Conservation (phyloP, 2,797 vertebrate species). For the Cichlasoma orientale region DNA sequence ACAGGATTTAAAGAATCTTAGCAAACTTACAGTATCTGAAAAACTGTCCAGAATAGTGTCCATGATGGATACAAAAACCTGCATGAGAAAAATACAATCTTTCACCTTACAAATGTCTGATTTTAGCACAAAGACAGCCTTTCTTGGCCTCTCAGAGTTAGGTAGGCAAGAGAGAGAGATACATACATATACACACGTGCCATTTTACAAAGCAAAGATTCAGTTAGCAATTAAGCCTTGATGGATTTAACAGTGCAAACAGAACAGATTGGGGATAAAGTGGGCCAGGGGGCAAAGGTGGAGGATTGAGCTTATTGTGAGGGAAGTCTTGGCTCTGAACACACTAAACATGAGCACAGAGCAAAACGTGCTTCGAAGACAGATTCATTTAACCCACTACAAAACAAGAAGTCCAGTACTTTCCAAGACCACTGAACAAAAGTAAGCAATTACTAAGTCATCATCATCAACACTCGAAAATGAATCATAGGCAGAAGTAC, state of each 20-base stretch:
- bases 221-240: not conserved
- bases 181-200: no score
- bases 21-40: constrained; percentile 64
- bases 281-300: constrained; percentile 10
- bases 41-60: constrained; percentile 56
- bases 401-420: not conserved
- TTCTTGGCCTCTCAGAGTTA: not conserved
- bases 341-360: not conserved
- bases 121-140: not conserved
- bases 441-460: not conserved
- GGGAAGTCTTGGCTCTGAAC: not conserved
- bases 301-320: constrained; percentile 4
- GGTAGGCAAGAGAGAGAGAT: no score
- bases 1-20: not conserved
- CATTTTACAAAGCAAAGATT: not conserved
- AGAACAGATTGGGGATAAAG: constrained; percentile 3
- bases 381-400: not conserved
- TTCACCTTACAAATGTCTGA: not conserved
- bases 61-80: constrained; percentile 56
- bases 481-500: no score
- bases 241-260: not conserved
- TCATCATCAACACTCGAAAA: not conserved
- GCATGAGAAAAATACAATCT: not conserved
- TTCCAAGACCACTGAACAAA: not conserved
- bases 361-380: not conserved